Evolutionary conservation across 2,113 vertebrate species (phyloP).

Genomic region (Myrmophylax atrothorax): DNA sequence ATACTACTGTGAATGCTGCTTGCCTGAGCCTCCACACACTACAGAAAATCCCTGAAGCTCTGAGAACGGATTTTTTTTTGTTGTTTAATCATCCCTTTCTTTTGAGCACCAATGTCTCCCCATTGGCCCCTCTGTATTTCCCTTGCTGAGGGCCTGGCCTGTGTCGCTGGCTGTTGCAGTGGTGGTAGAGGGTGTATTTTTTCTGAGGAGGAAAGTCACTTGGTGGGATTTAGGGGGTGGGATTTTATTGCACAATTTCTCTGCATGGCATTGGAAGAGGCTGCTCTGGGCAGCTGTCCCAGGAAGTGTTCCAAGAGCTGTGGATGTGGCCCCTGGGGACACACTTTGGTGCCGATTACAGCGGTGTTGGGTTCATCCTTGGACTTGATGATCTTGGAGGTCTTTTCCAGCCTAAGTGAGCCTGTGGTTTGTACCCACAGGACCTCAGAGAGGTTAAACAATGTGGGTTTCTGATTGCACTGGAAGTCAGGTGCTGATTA

Average conservation of each 20-base stretch:
- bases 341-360: not conserved
- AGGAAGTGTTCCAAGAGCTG: not conserved
- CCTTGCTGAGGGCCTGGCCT: not conserved
- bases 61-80: not conserved
- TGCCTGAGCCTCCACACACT: not conserved
- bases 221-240: not conserved
- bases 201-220: not conserved
- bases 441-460: not conserved
- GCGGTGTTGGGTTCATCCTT: not conserved
- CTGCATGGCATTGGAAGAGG: not conserved
- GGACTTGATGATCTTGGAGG: not conserved
- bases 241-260: not conserved
- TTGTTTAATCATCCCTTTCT: not conserved
- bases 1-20: constrained; percentile 37
- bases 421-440: not conserved
- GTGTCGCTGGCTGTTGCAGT: not conserved
- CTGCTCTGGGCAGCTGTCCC: not conserved
- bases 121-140: not conserved
- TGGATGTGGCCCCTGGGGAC: not conserved
- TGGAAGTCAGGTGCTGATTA: not conserved
- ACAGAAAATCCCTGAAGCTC: not conserved
- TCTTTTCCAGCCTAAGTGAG: not conserved
- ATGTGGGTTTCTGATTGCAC: not conserved
- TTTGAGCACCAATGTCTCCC: not conserved
- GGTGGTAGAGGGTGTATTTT: not conserved